These are phyloP conservation scores for Sapajus apella DNA, from an alignment of 2,113 vertebrate genomes.

Conservation along the genomic window DNA sequence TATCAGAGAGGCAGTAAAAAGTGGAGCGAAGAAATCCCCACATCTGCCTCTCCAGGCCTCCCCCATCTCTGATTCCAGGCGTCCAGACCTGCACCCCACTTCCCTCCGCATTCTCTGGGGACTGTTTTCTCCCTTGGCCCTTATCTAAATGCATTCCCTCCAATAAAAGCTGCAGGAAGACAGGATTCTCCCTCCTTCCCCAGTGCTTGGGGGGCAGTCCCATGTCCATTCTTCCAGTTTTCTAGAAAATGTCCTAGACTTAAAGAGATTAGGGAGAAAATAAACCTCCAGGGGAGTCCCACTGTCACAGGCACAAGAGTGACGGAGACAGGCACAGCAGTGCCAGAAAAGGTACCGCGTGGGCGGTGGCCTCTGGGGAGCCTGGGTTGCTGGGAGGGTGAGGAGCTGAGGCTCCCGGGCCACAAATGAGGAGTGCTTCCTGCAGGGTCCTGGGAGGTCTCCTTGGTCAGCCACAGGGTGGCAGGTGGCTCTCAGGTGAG, in stretches of 20 bases:
- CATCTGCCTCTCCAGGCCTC: fast-evolving
- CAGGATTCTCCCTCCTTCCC: background rate
- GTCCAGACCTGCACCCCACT: fast-evolving
- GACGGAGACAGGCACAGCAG: background rate
- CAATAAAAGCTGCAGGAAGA: background rate
- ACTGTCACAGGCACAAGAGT: fast-evolving
- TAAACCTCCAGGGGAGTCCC: background rate
- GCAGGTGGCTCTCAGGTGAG: background rate
- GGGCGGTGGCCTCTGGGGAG: background rate
- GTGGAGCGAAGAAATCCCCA: background rate
- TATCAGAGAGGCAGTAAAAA: background rate
- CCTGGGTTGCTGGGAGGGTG: background rate
- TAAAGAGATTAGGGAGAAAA: background rate
- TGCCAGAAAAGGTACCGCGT: fast-evolving
- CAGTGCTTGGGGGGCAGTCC: background rate
- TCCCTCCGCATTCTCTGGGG: background rate
- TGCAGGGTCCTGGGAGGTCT: background rate
- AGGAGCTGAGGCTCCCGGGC: background rate
- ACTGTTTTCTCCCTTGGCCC: background rate
- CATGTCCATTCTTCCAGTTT: background rate
- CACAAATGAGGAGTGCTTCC: background rate
- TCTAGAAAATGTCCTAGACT: background rate
- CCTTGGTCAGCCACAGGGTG: fast-evolving
- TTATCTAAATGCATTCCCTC: background rate
- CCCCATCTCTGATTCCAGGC: fast-evolving